phyloP scores from a whole-genome alignment of 2,797 vertebrate genomes.

The Tauraco hartlaubi region DNA sequence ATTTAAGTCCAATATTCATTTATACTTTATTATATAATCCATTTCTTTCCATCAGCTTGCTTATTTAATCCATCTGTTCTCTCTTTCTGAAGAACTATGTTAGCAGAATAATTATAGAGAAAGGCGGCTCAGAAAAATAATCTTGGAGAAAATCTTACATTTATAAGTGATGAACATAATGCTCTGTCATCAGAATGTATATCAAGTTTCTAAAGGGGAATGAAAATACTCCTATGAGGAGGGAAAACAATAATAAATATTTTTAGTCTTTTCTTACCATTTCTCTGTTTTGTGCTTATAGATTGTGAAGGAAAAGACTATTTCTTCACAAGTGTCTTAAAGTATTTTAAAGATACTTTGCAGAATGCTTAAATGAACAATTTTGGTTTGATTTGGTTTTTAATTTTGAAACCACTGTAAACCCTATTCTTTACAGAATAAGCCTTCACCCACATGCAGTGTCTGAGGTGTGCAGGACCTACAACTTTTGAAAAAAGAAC shows the following conservation, averaged over 20 bases:
- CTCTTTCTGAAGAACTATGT: neutral
- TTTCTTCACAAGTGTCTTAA: neutral
- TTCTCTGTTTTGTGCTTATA: neutral
- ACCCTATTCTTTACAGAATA: neutral
- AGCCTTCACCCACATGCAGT: neutral
- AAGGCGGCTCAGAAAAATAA: neutral
- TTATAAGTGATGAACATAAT: neutral
- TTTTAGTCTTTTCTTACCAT: neutral
- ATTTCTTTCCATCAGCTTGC: slow-evolving; percentile 19
- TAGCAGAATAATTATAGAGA: neutral
- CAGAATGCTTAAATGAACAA: neutral
- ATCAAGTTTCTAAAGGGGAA: neutral
- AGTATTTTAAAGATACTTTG: neutral
- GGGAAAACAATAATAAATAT: neutral
- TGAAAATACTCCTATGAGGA: neutral
- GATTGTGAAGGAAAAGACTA: neutral
- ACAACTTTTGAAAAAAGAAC: neutral
- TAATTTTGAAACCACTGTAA: neutral
- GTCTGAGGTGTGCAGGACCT: neutral
- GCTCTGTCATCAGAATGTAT: neutral
- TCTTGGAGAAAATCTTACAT: neutral
- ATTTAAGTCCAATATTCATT: slow-evolving; percentile 37
- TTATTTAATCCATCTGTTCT: slow-evolving; percentile 30
- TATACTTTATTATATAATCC: slow-evolving; percentile 6
- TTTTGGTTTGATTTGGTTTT: neutral